Evolutionary conservation across 2,797 vertebrate genomes (phyloP).

Genomic region (Synanceia verrucosa): DNA sequence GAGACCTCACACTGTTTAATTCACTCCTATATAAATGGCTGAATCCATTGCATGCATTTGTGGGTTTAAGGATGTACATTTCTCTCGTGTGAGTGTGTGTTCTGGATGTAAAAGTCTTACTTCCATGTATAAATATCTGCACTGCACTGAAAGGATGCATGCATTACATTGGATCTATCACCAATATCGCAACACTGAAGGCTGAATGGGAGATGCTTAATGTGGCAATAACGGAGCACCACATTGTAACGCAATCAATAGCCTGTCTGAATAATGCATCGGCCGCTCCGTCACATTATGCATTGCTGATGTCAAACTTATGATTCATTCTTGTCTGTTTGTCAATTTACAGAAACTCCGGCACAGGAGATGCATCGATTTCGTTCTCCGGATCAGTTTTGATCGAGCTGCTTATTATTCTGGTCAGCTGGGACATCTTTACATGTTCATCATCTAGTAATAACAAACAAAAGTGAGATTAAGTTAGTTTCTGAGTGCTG

Average conservation of each 20-base stretch:
- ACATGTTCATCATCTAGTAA: constrained; percentile 38
- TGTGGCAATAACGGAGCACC: constrained; percentile 32
- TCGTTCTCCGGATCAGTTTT: constrained; percentile 50
- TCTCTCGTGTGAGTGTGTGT: constrained; percentile 1
- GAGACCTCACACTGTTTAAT: constrained; percentile 52
- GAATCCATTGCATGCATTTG: constrained; percentile 28
- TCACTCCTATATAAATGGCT: constrained; percentile 44
- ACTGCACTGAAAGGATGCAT: neutral
- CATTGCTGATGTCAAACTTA: constrained; percentile 54
- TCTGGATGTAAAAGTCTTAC: constrained; percentile 8
- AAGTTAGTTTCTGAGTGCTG: constrained; percentile 9
- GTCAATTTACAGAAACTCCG: constrained; percentile 58
- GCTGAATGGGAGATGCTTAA: constrained; percentile 5
- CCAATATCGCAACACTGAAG: neutral
- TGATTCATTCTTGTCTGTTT: constrained; percentile 60
- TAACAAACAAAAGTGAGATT: constrained; percentile 44
- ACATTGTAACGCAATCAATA: constrained; percentile 60
- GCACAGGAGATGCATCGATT: constrained; percentile 54
- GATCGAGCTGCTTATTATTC: constrained; percentile 49
- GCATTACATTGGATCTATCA: neutral
- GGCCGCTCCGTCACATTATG: constrained; percentile 59
- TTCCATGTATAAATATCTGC: constrained; percentile 2
- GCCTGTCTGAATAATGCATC: constrained; percentile 52
- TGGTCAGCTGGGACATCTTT: constrained; percentile 30
- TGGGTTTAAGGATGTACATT: constrained; percentile 8